Conservation (phyloP, 1,140 invertebrate genomes). For the Drosophila sechellia region DNA sequence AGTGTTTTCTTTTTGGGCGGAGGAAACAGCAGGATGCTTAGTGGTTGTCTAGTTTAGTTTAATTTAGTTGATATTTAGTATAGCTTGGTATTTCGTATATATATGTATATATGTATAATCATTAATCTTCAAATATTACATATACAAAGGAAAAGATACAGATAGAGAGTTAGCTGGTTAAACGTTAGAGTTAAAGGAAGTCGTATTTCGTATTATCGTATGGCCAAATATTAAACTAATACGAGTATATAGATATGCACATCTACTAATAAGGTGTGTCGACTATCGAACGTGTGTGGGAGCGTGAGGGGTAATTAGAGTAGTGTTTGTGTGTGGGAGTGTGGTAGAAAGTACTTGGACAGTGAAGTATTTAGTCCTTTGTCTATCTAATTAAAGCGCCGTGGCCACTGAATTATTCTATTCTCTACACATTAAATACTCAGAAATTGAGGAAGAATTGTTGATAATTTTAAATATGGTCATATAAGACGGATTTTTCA, state of each 20-base stretch:
- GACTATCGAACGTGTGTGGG: slow-evolving; percentile 21
- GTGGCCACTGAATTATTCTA: neutral
- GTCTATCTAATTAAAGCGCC: neutral
- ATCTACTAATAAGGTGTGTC: slow-evolving; percentile 39
- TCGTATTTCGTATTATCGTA: slow-evolving; percentile 39
- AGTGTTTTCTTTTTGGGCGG: slow-evolving; percentile 3
- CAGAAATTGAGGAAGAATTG: too few relatives aligned
- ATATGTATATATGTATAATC: slow-evolving; percentile 64
- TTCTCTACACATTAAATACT: too few relatives aligned
- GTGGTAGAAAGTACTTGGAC: neutral
- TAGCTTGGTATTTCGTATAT: slow-evolving; percentile 53
- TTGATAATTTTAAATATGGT: too few relatives aligned
- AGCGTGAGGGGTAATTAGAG: slow-evolving; percentile 12
- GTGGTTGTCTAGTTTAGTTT: slow-evolving; percentile 52
- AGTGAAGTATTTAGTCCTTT: neutral
- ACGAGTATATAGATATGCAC: slow-evolving; percentile 39
- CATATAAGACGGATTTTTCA: neutral
- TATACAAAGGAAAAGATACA: slow-evolving; percentile 31
- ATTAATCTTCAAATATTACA: slow-evolving; percentile 61
- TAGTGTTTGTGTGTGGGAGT: slow-evolving; percentile 6
- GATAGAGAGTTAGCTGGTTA: slow-evolving; percentile 30
- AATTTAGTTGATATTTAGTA: slow-evolving; percentile 51
- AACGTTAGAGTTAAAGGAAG: slow-evolving; percentile 22
- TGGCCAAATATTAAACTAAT: slow-evolving; percentile 30
- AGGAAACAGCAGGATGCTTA: slow-evolving; percentile 20